phyloP scores from a whole-genome alignment of 2,888 invertebrate genomes.

The Criorhina ranunculi region DNA sequence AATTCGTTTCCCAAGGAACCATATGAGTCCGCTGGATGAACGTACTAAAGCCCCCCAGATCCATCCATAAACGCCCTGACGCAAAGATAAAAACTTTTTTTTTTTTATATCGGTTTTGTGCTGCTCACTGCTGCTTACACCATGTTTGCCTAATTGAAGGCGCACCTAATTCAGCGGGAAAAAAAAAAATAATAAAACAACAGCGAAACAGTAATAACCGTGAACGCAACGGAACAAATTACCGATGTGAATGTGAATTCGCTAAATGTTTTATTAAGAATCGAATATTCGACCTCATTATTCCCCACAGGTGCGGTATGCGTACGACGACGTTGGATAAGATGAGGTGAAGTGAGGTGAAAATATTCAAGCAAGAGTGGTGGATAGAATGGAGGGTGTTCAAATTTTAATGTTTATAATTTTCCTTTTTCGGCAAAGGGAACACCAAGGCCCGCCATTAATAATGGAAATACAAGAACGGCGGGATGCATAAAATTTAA shows the following conservation, averaged over 20 bases:
- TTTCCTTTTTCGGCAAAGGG: slow-evolving; percentile 7
- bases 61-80: slow-evolving; percentile 54
- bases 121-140: slow-evolving; percentile 1
- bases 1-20: slow-evolving; percentile 48
- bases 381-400: slow-evolving; percentile 18
- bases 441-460: slow-evolving; percentile 19
- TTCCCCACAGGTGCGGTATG: neutral
- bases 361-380: neutral
- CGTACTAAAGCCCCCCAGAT: slow-evolving; percentile 7
- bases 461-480: slow-evolving; percentile 59
- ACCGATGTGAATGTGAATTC: slow-evolving; percentile 62
- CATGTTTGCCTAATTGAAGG: slow-evolving; percentile 45
- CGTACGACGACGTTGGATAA: neutral
- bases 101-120: slow-evolving; percentile 1
- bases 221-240: slow-evolving; percentile 60
- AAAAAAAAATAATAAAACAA: slow-evolving; percentile 65
- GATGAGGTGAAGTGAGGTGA: neutral
- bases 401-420: slow-evolving; percentile 70
- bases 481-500: slow-evolving; percentile 71
- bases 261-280: slow-evolving; percentile 71
- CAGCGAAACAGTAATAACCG: slow-evolving; percentile 58
- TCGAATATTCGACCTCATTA: slow-evolving; percentile 61
- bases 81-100: slow-evolving; percentile 64
- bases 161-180: slow-evolving; percentile 45
- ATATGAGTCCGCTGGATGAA: slow-evolving; percentile 47